Base-by-base conservation (phyloP, 2,113 vertebrate genomes). In the Morone saxatilis region DNA sequence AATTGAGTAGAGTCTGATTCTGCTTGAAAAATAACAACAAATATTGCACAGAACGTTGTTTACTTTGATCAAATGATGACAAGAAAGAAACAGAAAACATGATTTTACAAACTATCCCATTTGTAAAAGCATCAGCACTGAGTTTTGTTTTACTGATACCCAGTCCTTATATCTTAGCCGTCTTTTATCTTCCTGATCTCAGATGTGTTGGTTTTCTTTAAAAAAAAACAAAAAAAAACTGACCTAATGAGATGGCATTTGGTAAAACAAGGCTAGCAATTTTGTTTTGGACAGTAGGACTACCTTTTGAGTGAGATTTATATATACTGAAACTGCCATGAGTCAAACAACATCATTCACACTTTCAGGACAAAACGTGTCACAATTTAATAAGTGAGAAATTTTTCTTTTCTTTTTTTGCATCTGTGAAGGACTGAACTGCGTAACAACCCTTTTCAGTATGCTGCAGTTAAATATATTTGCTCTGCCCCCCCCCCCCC, bases 291-390 rank as follows among this genome's bases (percentile, higher is more conserved):
- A 83, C 80, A 72, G 25, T 48, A 36, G 66, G 69, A 69, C 47
- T 38, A 54, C 59, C 17, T 81, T 79, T 79, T 71, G 43, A 87
- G 11, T 62, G 56, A 77, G 31, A 73, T 86, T 77, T 48, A 65
- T 53, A 84, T 80, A 19, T 6, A 56, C 22, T 60, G 56, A 45
- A 71, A 88, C 85, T 88, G 87, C 85, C 89, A 81, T 71, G 53
- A 71, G 19, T 86, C 7, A 8, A 75, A 60, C 69, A 25, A 60
- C 69, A 25, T 81, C 31, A 25, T 77, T 88, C 74, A 77, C 59
- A 71, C 43, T 74, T 53, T 25, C 53, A n/a, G 19, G 45, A 61
- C 19, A 47, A 70, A 48, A 54, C 2, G 4, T 88, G 71, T 65
- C 22, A 70, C 66, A 51, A 12, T 81, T 83, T 81, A 70, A 79